Conservation (phyloP, 2,797 vertebrate genomes). For the Poecilia gillii region DNA sequence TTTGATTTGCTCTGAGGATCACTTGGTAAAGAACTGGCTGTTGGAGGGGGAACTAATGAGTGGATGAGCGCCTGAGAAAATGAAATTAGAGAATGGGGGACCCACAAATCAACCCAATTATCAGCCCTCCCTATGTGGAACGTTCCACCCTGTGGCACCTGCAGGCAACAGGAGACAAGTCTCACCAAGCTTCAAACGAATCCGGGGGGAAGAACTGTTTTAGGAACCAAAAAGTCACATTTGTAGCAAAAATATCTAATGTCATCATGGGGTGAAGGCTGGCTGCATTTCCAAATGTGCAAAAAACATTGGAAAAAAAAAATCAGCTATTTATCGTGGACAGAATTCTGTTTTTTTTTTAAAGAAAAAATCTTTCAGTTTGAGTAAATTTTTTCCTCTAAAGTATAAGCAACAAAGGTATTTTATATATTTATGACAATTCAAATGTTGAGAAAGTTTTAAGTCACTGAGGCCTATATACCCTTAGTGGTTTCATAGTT, state of each 20-base stretch:
- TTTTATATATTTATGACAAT: not conserved
- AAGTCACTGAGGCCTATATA: not conserved
- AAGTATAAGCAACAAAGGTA: not conserved
- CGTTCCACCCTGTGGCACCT: constrained; percentile 77
- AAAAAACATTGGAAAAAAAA: not conserved
- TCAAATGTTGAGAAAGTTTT: not conserved
- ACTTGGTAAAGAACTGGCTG: constrained; percentile 23
- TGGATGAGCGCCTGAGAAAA: constrained; percentile 11
- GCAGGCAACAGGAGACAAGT: constrained; percentile 76
- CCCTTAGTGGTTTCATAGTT: not conserved
- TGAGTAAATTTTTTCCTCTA: not conserved
- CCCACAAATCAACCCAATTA: constrained; percentile 77
- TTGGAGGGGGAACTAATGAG: constrained; percentile 30
- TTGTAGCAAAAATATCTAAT: not conserved
- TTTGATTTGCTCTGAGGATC: constrained; percentile 49
- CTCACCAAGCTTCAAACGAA: constrained; percentile 75
- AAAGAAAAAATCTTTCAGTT: not conserved
- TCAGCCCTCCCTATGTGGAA: constrained; percentile 59
- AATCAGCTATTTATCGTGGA: not conserved
- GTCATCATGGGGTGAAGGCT: not conserved
- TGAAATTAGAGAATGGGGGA: constrained; percentile 23
- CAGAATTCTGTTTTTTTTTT: not conserved
- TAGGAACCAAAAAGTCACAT: not conserved
- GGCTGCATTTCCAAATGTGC: not conserved
- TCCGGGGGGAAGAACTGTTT: constrained; percentile 32